Percentiles rank a stretch among this genome's conserved stretches.
Evolutionary conservation across 2,797 vertebrate species (phyloP).

Genomic region (Tarsius wallacei): DNA sequence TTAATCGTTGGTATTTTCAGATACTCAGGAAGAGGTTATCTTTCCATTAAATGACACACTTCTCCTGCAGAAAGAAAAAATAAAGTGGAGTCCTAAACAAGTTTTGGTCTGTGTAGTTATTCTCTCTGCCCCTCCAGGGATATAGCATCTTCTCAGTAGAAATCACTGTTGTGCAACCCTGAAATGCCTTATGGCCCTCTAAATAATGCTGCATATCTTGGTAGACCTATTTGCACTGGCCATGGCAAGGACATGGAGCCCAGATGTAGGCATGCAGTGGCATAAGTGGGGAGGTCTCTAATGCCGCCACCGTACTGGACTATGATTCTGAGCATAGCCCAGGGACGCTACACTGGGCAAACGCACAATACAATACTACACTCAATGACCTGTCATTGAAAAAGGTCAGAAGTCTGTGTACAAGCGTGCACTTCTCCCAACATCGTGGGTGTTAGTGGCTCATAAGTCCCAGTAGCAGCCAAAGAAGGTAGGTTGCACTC

Average conservation of each 20-base stretch:
- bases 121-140: neutral
- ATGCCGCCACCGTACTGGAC: neutral
- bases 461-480: conserved; percentile 88
- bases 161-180: neutral
- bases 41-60: neutral
- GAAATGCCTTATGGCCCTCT: neutral
- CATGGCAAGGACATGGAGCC: no score
- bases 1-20: neutral
- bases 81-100: neutral
- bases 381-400: conserved; percentile 86
- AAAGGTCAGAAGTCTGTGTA: conserved; percentile 84
- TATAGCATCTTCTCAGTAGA: neutral
- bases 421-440: conserved; percentile 76
- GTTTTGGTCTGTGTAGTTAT: neutral
- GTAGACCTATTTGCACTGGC: conserved; percentile 82
- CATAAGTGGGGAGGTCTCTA: conserved; percentile 60
- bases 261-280: neutral
- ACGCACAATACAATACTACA: conserved; percentile 71
- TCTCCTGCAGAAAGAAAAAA: neutral
- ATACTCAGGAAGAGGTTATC: neutral
- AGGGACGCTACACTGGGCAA: conserved; percentile 41
- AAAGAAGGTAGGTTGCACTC: conserved; percentile 73
- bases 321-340: conserved; percentile 40
- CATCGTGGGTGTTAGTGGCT: conserved; percentile 79
- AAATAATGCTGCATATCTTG: conserved; percentile 78